These are phyloP conservation scores for Cacoxenus indagator DNA, from an alignment of 2,888 invertebrate species.

Conservation along the genomic window DNA sequence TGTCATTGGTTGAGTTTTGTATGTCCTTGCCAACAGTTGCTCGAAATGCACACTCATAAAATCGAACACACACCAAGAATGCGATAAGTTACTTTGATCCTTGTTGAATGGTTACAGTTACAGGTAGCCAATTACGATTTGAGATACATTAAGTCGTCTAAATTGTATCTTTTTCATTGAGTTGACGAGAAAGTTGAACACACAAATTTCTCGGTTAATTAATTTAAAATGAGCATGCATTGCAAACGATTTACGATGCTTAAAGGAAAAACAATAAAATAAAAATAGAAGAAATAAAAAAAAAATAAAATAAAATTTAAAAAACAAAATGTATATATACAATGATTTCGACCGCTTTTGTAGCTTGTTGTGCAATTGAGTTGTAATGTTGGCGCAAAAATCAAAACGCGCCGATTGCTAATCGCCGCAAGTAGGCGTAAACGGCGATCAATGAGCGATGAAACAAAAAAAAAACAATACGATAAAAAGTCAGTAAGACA, in stretches of 20 bases:
- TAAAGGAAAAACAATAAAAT: not conserved
- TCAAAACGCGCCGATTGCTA: constrained; percentile 28
- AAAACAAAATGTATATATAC: not conserved
- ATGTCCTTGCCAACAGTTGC: too few relatives aligned
- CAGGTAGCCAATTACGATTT: not conserved
- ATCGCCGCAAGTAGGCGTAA: constrained; percentile 44
- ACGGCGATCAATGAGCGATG: constrained; percentile 31
- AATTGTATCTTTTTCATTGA: not conserved
- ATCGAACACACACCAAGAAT: constrained; percentile 9
- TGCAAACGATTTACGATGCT: not conserved
- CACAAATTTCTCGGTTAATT: constrained; percentile 56
- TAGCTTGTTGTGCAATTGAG: constrained; percentile 45
- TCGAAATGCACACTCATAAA: too few relatives aligned
- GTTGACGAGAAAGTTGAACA: constrained; percentile 26
- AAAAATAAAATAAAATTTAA: not conserved
- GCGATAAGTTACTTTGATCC: not conserved
- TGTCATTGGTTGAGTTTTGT: too few relatives aligned
- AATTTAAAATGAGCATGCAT: constrained; percentile 45
- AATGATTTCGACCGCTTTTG: not conserved
- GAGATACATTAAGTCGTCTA: not conserved
- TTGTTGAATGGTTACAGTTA: not conserved
- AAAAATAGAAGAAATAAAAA: not conserved
- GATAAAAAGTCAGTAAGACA: not conserved
- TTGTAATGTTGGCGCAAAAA: constrained; percentile 41
- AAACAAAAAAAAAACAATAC: not conserved